A percentile compares a stretch with the other conserved stretches of the same genome.
Evolutionary conservation across 2,797 vertebrate genomes (phyloP).

Genomic region (Myiotriccus ornatus): DNA sequence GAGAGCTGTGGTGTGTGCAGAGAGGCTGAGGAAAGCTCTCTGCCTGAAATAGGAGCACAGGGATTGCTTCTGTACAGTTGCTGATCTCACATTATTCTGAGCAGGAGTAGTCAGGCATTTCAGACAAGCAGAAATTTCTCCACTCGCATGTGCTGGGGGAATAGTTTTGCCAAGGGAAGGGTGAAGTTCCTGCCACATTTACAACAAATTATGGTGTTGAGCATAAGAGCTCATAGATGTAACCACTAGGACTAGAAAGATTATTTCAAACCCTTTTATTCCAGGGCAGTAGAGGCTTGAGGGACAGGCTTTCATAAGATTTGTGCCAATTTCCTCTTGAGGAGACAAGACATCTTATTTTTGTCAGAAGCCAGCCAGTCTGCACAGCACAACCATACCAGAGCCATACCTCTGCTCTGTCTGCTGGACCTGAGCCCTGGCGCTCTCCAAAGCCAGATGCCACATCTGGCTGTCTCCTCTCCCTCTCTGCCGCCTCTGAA

Average conservation of each 20-base stretch:
- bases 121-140: neutral
- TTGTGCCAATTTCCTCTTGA: neutral
- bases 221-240: neutral
- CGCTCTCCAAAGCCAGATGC: neutral
- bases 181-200: neutral
- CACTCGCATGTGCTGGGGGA: rapidly evolving
- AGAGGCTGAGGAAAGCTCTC: neutral
- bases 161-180: neutral
- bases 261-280: neutral
- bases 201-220: neutral
- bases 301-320: neutral
- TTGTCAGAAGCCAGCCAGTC: neutral
- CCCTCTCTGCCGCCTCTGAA: neutral
- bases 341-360: neutral
- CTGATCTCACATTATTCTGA: neutral
- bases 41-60: neutral
- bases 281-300: neutral
- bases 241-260: neutral
- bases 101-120: neutral
- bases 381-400: neutral
- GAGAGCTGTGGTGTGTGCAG: neutral
- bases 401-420: neutral
- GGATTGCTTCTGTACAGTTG: neutral
- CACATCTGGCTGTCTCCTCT: neutral
- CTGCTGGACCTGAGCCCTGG: neutral